Base-by-base conservation (phyloP, 2,888 invertebrate genomes). In the Archips crataeganus region DNA sequence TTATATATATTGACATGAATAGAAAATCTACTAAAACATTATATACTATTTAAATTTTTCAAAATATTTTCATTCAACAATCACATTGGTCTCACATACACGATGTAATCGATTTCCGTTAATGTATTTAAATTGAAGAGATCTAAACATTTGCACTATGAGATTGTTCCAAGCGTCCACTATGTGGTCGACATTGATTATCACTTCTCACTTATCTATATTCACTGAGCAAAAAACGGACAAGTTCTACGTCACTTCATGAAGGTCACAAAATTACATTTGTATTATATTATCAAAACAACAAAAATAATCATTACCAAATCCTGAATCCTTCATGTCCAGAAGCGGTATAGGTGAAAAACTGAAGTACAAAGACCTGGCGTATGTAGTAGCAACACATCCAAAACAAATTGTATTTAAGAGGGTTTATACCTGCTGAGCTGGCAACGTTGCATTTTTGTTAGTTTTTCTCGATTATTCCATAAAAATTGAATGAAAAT, bases 121-220 rank as follows among this genome's bases (percentile, higher is more conserved):
- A n/a, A 62, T 54, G 15, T 54, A 54, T 54, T 66, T 54, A 6
- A 62, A 57, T 45, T 54, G 45, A 23, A 51, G 15, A 54, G 4
- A 62, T 71, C 15, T 6, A 54, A 54, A 54, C 23, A 61, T 66
- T 71, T 72, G 71, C 45, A 72, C 61, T 54, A 32, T 72, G 60
- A 15, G 32, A 51, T 32, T 42, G 10, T 57, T 23, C 51, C 32
- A 32, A 60, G 36, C 9, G 36, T n/a, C 62, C 57, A 68, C 67
- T 68, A 49, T 47, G 62, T 49, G 36, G 57, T 54, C 34, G 13
- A 36, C 34, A 10, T 67, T 62, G 2, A 11, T 13, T 72, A 63
- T 67, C 67, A 63, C 67, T 47, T 32, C 54, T 39, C 60, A 65
- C 36, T 65, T 15, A 65, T 49, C 10, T 65, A 51, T 9, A 51